Conservation (phyloP, 2,888 invertebrate genomes). For the Agapetus fuscipes region DNA sequence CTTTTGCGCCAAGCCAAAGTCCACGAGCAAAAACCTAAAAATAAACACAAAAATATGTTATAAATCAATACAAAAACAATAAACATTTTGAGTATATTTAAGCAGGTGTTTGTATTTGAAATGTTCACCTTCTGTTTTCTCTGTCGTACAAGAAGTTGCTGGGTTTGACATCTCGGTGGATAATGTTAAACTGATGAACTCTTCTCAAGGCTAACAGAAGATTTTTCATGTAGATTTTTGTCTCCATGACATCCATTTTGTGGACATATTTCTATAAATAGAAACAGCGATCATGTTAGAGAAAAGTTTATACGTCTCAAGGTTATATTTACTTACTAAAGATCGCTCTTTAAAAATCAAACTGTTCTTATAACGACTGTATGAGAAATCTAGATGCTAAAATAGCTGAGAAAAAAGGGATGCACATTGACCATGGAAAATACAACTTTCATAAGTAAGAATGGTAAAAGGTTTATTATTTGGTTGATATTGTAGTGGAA, state of each 20-base stretch:
- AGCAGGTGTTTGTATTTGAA: too few relatives aligned
- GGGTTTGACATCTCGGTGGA: slow-evolving; percentile 86
- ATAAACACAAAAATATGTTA: not conserved
- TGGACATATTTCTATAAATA: slow-evolving; percentile 60
- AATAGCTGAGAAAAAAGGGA: too few relatives aligned
- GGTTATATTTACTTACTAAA: too few relatives aligned
- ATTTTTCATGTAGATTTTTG: slow-evolving; percentile 70
- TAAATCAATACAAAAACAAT: not conserved
- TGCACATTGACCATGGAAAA: too few relatives aligned
- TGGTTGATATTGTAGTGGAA: too few relatives aligned
- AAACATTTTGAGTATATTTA: not conserved
- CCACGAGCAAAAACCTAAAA: slow-evolving; percentile 65
- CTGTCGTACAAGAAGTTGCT: slow-evolving; percentile 85
- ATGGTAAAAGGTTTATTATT: too few relatives aligned
- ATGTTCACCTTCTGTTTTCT: slow-evolving; percentile 47
- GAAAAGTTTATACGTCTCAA: too few relatives aligned
- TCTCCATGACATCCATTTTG: slow-evolving; percentile 59
- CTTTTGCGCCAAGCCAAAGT: slow-evolving; percentile 81
- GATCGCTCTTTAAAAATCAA: too few relatives aligned
- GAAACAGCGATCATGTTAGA: too few relatives aligned
- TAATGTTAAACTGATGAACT: slow-evolving; percentile 76
- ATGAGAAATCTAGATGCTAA: too few relatives aligned
- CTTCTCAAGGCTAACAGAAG: slow-evolving; percentile 65
- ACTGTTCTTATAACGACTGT: too few relatives aligned
- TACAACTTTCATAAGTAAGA: too few relatives aligned